Evolutionary conservation across 2,888 invertebrate genomes (phyloP).

Genomic region (Sinotaia quadrata): DNA sequence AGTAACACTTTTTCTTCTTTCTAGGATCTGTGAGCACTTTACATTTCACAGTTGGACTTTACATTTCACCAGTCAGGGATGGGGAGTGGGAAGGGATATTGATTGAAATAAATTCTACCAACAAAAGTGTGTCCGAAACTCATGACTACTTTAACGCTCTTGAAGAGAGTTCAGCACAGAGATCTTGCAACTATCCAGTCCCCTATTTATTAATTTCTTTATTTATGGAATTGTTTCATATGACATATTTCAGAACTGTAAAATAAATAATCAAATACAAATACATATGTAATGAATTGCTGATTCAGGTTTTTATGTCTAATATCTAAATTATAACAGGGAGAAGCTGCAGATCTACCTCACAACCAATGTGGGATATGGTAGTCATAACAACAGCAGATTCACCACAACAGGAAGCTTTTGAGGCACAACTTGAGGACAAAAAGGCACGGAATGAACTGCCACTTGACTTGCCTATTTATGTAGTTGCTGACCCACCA

Average conservation of each 20-base stretch:
- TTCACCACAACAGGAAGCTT: conserved; percentile 69
- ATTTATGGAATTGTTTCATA: not conserved
- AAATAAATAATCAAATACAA: not conserved
- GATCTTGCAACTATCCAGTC: too few species aligned
- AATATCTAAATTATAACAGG: conserved; percentile 40
- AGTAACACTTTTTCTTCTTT: too few species aligned
- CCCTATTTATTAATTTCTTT: too few species aligned
- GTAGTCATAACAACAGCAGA: conserved; percentile 72
- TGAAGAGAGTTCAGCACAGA: too few species aligned
- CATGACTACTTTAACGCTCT: too few species aligned
- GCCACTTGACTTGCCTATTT: conserved; percentile 65
- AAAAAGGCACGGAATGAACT: conserved; percentile 65
- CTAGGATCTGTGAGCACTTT: too few species aligned
- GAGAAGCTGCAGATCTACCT: conserved; percentile 34
- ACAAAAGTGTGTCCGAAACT: too few species aligned
- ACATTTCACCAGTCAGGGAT: too few species aligned
- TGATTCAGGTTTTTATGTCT: too few species aligned
- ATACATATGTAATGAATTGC: not conserved
- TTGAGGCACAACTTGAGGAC: conserved; percentile 66
- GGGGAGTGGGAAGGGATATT: too few species aligned
- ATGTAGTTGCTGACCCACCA: conserved; percentile 72
- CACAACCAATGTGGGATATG: conserved; percentile 70
- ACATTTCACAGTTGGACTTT: too few species aligned
- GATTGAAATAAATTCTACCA: too few species aligned
- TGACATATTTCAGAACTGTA: not conserved